Evolutionary conservation across 2,113 vertebrate genomes (phyloP).

Genomic region (Psittacula cyanocephala): DNA sequence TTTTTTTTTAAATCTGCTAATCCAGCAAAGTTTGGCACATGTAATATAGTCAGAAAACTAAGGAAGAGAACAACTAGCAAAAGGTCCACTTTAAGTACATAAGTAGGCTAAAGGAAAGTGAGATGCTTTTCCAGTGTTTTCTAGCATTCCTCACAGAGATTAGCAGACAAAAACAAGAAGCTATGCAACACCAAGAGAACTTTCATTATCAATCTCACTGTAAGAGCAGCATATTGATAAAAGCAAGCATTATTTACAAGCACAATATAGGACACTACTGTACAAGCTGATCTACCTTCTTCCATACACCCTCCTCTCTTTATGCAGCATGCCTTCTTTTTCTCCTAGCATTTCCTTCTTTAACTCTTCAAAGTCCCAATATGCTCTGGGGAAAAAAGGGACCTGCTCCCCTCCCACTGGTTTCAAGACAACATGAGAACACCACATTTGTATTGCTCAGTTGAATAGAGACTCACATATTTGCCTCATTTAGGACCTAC

Average conservation of each 20-base stretch:
- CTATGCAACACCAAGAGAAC: not conserved
- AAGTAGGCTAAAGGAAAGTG: not conserved
- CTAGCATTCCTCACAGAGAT: not conserved
- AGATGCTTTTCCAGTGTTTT: not conserved
- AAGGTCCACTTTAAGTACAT: not conserved
- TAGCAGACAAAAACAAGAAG: not conserved
- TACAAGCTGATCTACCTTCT: not conserved
- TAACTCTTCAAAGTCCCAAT: not conserved
- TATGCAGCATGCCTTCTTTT: not conserved
- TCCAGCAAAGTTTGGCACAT: not conserved
- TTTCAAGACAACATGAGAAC: not conserved
- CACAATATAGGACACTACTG: not conserved
- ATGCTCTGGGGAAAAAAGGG: not conserved
- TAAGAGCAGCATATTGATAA: not conserved
- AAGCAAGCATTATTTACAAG: not conserved
- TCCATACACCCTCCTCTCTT: not conserved
- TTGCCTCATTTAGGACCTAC: not conserved
- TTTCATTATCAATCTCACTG: not conserved
- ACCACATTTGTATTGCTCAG: not conserved
- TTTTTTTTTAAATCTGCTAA: not conserved
- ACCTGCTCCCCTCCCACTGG: not conserved
- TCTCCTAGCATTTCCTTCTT: not conserved
- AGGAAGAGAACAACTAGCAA: not conserved
- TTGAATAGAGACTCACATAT: not conserved
- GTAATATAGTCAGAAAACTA: not conserved